Evolutionary conservation across 2,888 invertebrate genomes (phyloP), one percentile per base, ranked within the genome.

Genomic region (Tridacna gigas): DNA sequence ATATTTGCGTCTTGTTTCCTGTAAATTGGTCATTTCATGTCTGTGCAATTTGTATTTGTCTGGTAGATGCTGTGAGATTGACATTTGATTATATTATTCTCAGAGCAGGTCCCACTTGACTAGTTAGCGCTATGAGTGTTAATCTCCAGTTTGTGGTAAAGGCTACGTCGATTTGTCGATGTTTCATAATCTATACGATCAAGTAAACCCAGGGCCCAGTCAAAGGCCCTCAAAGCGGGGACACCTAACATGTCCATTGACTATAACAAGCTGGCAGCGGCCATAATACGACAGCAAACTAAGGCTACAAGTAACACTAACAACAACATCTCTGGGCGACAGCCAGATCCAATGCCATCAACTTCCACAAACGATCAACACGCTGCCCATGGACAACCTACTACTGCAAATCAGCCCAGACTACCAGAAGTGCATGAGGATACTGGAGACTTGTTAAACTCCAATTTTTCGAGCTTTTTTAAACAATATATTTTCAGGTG

Each of bases 241-340:
- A 7, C 61, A 11, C 61, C 18, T 22, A 11, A 61, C n/a, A 61
- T 13, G 7, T 7, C n/a, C 13, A 11, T 61, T 11, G 61, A 61
- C 22, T 61, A 61, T 22, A 22, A 61, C 61, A 61, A 61, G 61
- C 22, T 61, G 61, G 61, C 61, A 9, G 61, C 61, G 22, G 61
- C 61, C 12, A 61, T 61, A 9, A 9, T 61, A 7, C 61, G 61
- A 20, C 61, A 61, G 7, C 61, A 61, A 20, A 12, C 12, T 12
- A 51, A 51, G 18, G 13, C 12, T 13, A 18, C 18, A 18, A 18
- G 18, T 13, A n/a, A n/a, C n/a, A n/a, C n/a, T n/a, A n/a, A n/a
- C n/a, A n/a, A n/a, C n/a, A n/a, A n/a, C n/a, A n/a, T n/a, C n/a
- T 51, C 51, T 13, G 51, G 13, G 51, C 51, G 13, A 13, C 51